These are phyloP conservation scores for Ptychadena robeensis DNA, from an alignment of 2,797 vertebrate species.

Conservation along the genomic window DNA sequence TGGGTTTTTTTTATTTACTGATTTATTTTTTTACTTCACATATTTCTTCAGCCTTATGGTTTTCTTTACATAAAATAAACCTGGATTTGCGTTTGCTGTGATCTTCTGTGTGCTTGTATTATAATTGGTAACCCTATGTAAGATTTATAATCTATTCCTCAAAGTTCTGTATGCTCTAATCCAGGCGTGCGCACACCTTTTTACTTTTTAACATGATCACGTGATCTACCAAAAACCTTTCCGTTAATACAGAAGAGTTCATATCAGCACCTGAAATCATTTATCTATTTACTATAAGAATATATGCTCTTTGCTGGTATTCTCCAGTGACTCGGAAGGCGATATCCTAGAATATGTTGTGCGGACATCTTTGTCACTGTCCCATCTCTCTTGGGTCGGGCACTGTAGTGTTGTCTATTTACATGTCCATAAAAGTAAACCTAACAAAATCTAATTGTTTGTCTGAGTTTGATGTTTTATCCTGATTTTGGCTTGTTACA, in stretches of 20 bases:
- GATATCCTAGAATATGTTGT: neutral
- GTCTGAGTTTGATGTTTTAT: neutral
- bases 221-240: no score
- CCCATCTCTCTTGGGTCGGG: neutral
- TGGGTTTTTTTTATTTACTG: neutral
- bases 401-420: neutral
- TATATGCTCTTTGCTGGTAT: neutral
- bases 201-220: no score
- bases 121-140: neutral
- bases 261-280: neutral
- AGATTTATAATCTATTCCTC: neutral
- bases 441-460: neutral
- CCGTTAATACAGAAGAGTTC: neutral
- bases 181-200: no score
- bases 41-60: neutral
- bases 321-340: neutral
- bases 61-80: neutral
- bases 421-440: no score
- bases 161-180: neutral
- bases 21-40: neutral
- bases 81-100: conserved; percentile 2
- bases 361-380: neutral
- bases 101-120: neutral
- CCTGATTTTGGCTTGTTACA: neutral
- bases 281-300: neutral